phyloP scores from a whole-genome alignment of 1,140 invertebrate species.

The Drosophila orosa region DNA sequence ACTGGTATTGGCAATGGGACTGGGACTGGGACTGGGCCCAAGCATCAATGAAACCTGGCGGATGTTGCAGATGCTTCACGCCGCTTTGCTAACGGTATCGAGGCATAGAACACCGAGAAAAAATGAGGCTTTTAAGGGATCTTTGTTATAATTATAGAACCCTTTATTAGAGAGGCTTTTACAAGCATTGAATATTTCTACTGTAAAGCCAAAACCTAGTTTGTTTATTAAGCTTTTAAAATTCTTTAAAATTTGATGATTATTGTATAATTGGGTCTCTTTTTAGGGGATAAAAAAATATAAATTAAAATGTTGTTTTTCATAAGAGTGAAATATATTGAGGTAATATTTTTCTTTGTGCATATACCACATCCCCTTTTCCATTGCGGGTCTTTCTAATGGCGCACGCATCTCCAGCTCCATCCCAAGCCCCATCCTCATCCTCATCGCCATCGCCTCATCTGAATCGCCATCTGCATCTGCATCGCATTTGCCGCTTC shows the following conservation, averaged over 20 bases:
- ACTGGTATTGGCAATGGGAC: constrained; percentile 11
- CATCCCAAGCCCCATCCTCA: background rate
- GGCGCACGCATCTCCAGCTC: constrained; percentile 60
- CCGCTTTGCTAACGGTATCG: constrained; percentile 68
- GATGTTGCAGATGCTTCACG: constrained; percentile 60
- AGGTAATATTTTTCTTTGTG: background rate
- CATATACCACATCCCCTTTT: constrained; percentile 10
- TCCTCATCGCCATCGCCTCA: constrained; percentile 65
- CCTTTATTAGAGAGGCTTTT: background rate
- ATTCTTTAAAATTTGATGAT: too few species aligned
- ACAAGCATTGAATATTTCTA: background rate
- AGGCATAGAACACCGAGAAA: constrained; percentile 9
- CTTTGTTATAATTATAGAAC: background rate
- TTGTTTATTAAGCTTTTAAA: background rate
- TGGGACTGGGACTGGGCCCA: constrained; percentile 31
- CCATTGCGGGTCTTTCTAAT: constrained; percentile 60
- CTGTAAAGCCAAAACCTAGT: background rate
- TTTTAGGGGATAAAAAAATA: too few species aligned
- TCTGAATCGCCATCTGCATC: constrained; percentile 62
- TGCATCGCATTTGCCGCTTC: constrained; percentile 71
- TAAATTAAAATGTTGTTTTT: too few species aligned
- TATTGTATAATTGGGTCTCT: too few species aligned
- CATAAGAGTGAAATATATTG: fast-evolving
- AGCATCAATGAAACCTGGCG: constrained; percentile 73
- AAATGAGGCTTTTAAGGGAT: background rate